phyloP scores from a whole-genome alignment of 1,140 invertebrate genomes.

The Zaprionus taronus region DNA sequence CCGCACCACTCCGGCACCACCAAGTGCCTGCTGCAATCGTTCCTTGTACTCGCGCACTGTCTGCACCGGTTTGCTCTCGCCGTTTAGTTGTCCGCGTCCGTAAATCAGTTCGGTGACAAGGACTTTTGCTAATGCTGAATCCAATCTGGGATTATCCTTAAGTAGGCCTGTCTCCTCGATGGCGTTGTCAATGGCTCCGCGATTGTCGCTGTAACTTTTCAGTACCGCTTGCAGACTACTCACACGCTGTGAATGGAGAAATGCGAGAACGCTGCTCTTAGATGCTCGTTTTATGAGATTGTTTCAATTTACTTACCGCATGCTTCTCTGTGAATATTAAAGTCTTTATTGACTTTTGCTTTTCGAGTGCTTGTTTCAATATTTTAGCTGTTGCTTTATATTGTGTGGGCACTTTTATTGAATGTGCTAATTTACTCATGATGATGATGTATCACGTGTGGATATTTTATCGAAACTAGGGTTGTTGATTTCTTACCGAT shows the following conservation, averaged over 20 bases:
- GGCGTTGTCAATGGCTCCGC: conserved; percentile 87
- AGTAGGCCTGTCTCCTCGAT: conserved; percentile 87
- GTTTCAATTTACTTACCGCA: conserved; percentile 84
- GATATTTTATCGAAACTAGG: conserved; percentile 21
- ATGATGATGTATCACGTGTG: conserved; percentile 48
- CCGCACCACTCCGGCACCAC: conserved; percentile 29
- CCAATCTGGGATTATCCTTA: conserved; percentile 88
- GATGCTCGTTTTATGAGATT: not conserved
- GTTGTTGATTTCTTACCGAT: conserved; percentile 18
- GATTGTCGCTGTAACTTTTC: conserved; percentile 89
- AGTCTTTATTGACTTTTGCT: conserved; percentile 89
- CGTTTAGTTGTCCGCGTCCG: conserved; percentile 89
- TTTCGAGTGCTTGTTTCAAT: conserved; percentile 87
- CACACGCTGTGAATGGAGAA: conserved; percentile 57
- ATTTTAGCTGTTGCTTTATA: conserved; percentile 88
- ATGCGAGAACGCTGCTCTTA: not conserved
- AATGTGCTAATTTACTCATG: conserved; percentile 86
- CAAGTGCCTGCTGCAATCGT: conserved; percentile 84
- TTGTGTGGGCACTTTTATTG: conserved; percentile 90
- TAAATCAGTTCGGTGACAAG: conserved; percentile 93
- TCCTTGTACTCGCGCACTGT: conserved; percentile 89
- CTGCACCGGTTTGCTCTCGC: conserved; percentile 88
- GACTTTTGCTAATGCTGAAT: conserved; percentile 89
- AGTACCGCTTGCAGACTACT: conserved; percentile 87
- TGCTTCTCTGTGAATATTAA: conserved; percentile 89